phyloP scores from a whole-genome alignment of 2,888 invertebrate species.

The Oasisia sp. region DNA sequence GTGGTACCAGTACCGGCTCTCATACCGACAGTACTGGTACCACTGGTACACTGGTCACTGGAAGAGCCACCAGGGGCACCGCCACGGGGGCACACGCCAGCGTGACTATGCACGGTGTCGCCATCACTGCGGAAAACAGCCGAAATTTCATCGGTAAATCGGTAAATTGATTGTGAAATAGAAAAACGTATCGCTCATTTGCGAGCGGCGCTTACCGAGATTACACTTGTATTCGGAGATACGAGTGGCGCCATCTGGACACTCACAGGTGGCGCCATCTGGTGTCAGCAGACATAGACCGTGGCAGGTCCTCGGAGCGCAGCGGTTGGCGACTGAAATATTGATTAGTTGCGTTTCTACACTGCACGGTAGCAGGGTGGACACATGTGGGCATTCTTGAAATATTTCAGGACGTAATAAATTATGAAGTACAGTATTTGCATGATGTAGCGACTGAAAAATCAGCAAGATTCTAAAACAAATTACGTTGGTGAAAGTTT shows the following conservation, averaged over 20 bases:
- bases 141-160: too few species aligned
- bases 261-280: not conserved
- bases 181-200: not conserved
- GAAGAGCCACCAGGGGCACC: too few species aligned
- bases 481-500: not conserved
- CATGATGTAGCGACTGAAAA: not conserved
- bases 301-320: not conserved
- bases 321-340: not conserved
- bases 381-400: not conserved
- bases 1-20: too few species aligned
- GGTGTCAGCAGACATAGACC: not conserved
- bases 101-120: too few species aligned
- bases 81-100: too few species aligned
- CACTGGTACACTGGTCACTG: too few species aligned
- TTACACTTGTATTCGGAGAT: not conserved
- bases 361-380: not conserved
- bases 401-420: not conserved
- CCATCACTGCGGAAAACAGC: too few species aligned
- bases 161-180: too few species aligned
- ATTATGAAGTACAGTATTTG: not conserved
- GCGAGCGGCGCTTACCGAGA: not conserved
- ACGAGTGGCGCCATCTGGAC: not conserved
- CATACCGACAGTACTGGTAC: too few species aligned
- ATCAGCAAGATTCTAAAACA: not conserved
- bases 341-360: not conserved